A percentile compares a stretch with the other conserved stretches of the same genome.
These are phyloP conservation scores for Eupithecia subfuscata DNA, from an alignment of 2,888 invertebrate genomes.

Conservation along the genomic window DNA sequence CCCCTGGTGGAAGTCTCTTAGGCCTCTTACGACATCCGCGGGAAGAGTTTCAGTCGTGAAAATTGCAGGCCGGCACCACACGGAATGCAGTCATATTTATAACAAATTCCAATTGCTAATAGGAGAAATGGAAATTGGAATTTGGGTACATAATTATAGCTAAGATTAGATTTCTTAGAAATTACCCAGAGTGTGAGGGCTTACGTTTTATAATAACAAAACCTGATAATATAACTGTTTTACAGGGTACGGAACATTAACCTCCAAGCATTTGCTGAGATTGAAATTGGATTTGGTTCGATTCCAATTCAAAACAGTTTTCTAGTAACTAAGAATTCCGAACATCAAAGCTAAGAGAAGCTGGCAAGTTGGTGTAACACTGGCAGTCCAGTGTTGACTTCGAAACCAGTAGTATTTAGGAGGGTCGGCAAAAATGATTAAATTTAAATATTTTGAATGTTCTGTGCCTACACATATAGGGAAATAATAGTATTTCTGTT, in stretches of 20 bases:
- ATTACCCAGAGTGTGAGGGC: too few relatives aligned
- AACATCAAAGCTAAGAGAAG: conserved; percentile 32
- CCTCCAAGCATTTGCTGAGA: background rate
- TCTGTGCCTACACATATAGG: background rate
- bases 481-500: background rate
- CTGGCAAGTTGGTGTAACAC: conserved; percentile 38
- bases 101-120: too few relatives aligned
- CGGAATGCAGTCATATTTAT: too few relatives aligned
- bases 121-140: too few relatives aligned
- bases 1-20: too few relatives aligned
- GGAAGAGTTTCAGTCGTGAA: too few relatives aligned
- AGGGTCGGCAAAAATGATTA: conserved; percentile 30
- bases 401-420: conserved; percentile 35
- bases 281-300: background rate
- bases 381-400: conserved; percentile 39
- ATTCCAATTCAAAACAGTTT: background rate
- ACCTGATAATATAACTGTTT: background rate
- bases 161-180: too few relatives aligned
- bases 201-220: too few relatives aligned
- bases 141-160: background rate
- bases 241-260: background rate
- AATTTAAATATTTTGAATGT: background rate
- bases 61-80: too few relatives aligned
- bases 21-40: too few relatives aligned
- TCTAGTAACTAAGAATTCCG: background rate